These are phyloP conservation scores for Nineta flava DNA, from an alignment of 2,888 invertebrate genomes.

Conservation along the genomic window DNA sequence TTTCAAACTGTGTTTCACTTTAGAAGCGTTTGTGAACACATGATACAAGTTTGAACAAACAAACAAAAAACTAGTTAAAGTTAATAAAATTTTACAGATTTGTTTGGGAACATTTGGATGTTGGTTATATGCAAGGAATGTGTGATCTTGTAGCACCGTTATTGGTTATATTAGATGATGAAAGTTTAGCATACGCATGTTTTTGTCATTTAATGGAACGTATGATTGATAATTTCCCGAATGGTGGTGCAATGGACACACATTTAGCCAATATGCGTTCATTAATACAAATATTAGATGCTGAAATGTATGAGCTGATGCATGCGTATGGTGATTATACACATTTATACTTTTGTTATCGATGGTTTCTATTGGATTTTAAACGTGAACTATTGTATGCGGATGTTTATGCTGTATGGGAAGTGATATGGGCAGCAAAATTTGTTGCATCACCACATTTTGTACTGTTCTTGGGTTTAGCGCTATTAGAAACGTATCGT, in stretches of 20 bases:
- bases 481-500: constrained; percentile 79
- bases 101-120: constrained; percentile 89
- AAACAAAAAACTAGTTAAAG: no score
- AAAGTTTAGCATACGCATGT: constrained; percentile 78
- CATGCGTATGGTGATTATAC: constrained; percentile 91
- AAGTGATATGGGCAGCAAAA: constrained; percentile 89
- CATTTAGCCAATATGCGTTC: constrained; percentile 93
- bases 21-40: no score
- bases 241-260: constrained; percentile 87
- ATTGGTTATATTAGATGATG: constrained; percentile 83
- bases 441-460: constrained; percentile 77
- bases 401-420: constrained; percentile 91
- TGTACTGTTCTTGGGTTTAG: constrained; percentile 83
- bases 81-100: no score
- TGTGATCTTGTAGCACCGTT: constrained; percentile 89
- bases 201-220: constrained; percentile 83
- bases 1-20: no score
- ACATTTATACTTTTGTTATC: constrained; percentile 92
- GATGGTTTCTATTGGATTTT: constrained; percentile 73
- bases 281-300: constrained; percentile 75
- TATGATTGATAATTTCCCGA: constrained; percentile 83
- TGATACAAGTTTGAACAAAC: no score
- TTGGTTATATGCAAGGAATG: constrained; percentile 96
- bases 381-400: constrained; percentile 86
- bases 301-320: constrained; percentile 88